Evolutionary conservation across 2,113 vertebrate species (phyloP).

Genomic region (Melanotaenia duboulayi): DNA sequence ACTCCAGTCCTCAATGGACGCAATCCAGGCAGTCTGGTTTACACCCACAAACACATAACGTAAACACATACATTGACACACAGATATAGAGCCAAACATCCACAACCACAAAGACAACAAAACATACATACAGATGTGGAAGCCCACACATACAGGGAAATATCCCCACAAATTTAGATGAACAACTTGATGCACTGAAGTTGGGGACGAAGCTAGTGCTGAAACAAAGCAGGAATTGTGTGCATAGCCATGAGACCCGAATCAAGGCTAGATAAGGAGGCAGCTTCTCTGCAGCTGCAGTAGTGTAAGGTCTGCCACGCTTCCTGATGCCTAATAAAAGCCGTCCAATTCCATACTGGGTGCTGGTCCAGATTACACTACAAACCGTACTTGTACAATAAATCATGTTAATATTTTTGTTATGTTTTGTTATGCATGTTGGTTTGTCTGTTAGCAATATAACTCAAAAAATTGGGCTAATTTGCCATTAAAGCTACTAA

Average conservation of each 20-base stretch:
- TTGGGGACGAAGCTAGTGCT: conserved; percentile 19
- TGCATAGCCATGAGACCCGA: conserved; percentile 13
- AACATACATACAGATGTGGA: conserved; percentile 56
- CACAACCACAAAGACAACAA: conserved; percentile 76
- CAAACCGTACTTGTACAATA: no score
- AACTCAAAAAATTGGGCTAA: no score
- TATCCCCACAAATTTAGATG: conserved; percentile 9
- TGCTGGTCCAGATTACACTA: neutral
- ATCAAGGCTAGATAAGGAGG: conserved; percentile 47
- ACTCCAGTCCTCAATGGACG: conserved; percentile 65
- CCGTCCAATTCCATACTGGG: conserved; percentile 29
- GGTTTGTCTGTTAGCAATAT: no score
- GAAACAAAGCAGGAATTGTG: conserved; percentile 53
- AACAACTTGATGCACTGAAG: conserved; percentile 13
- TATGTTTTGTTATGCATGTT: no score
- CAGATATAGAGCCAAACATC: conserved; percentile 71
- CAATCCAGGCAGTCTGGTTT: conserved; percentile 73
- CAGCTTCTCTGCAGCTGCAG: conserved; percentile 2
- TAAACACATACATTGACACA: conserved; percentile 74
- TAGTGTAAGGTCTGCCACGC: conserved; percentile 36
- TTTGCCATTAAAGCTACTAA: no score
- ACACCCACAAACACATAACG: conserved; percentile 68
- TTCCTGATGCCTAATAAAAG: conserved; percentile 68
- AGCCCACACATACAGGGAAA: conserved; percentile 7
- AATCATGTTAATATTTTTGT: no score